These are phyloP conservation scores for Theropithecus gelada DNA, from an alignment of 2,113 vertebrate species.

Conservation along the genomic window DNA sequence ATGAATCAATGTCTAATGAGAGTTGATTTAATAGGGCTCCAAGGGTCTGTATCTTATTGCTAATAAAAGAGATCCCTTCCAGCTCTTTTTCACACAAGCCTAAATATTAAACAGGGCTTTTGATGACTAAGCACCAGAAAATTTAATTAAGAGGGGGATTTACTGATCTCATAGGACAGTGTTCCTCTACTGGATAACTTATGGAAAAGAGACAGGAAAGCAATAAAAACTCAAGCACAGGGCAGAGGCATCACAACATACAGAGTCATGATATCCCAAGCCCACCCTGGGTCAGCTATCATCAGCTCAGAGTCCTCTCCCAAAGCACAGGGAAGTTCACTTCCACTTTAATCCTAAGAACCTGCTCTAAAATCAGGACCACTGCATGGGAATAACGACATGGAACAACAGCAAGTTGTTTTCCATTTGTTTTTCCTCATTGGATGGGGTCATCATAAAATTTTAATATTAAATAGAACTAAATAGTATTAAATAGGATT, in stretches of 20 bases:
- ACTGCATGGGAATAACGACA: background rate
- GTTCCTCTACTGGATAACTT: background rate
- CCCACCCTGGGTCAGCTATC: background rate
- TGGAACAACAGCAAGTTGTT: background rate
- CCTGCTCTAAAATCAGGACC: background rate
- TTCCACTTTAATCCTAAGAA: background rate
- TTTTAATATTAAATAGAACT: background rate
- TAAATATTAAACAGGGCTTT: slow-evolving; percentile 70
- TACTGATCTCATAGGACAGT: background rate
- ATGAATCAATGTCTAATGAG: slow-evolving; percentile 61
- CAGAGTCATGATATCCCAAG: too few species aligned
- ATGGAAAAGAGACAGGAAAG: background rate
- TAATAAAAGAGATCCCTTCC: slow-evolving; percentile 56
- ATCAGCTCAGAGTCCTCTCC: background rate
- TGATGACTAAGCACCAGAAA: slow-evolving; percentile 61
- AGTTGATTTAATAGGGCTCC: slow-evolving; percentile 48
- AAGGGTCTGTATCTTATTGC: slow-evolving; percentile 54
- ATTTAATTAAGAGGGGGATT: slow-evolving; percentile 71
- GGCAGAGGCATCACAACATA: background rate
- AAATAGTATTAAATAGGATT: background rate
- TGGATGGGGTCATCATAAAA: background rate
- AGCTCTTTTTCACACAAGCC: background rate
- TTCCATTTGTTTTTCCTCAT: background rate
- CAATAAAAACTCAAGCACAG: background rate
- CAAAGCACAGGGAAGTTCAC: background rate